Base-by-base conservation (phyloP, 2,888 invertebrate species). In the Eurytoma adleriae region DNA sequence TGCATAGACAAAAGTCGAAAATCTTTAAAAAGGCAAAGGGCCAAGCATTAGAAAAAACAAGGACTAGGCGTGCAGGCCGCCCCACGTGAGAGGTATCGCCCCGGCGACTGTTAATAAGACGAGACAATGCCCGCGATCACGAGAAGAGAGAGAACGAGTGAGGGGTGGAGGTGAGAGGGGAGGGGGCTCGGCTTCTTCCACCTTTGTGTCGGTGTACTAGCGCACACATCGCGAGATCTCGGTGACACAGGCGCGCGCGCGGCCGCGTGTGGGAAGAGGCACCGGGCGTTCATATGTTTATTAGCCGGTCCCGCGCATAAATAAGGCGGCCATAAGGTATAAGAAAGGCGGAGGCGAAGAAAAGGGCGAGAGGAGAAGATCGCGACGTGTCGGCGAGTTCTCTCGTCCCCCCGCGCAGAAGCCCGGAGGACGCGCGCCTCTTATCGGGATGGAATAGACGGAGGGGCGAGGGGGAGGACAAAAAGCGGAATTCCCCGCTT, bases 281-380 rank as follows among this genome's bases (percentile, higher is more conserved):
- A 87, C 88, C 88, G 87, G 89, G 89, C 89, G 90, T 90, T 90
- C 90, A 90, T 90, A 90, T 90, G 90, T 90, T 90, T 90, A 90
- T 90, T 90, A 90, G 90, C 88, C 88, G 86, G 88, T 89, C 88
- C 89, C 87, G 86, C 59, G 89, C 89, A 90, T 90, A 90, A 90
- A 90, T 90, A 90, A 90, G 89, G 88, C 88, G 86, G 88, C 64
- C 88, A 89, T 90, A 88, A 89, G 89, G 87, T 87, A 87, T 87
- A 88, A 87, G 86, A 85, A 40, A 18, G 24, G 84, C 83, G 82
- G 73, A 48, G 64, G 16, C 48, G 70, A 80, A 83, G 86, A 59
- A 54, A 64, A 71, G 57, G 77, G 68, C 30, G 75, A 40, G 30
- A 66, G 64, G 72, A 67, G 75, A 73, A 48, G 77, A 81, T 74